phyloP scores from a whole-genome alignment of 2,888 invertebrate species.

The Chymomyza fuscimana region DNA sequence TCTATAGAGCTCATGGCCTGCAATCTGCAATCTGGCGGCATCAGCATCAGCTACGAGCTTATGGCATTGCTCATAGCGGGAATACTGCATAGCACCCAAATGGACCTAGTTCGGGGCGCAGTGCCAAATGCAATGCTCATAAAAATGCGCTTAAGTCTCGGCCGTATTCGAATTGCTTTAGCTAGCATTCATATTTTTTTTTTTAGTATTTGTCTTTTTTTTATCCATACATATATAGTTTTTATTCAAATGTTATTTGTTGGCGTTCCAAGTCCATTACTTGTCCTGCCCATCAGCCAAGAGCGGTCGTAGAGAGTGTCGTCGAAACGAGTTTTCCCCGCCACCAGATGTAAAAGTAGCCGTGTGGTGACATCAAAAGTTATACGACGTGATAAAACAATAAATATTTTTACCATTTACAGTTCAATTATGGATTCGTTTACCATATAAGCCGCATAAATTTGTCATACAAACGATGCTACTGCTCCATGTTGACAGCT shows the following conservation, averaged over 20 bases:
- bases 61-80: constrained; percentile 5
- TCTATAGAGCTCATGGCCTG: constrained; percentile 13
- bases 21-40: constrained; percentile 8
- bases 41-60: background rate
- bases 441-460: constrained; percentile 57
- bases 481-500: constrained; percentile 30
- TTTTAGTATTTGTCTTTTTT: constrained; percentile 37
- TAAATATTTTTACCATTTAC: constrained; percentile 76
- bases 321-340: constrained; percentile 29
- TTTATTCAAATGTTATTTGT: constrained; percentile 51
- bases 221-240: constrained; percentile 48
- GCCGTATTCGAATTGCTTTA: constrained; percentile 7
- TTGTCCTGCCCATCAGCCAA: background rate
- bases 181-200: constrained; percentile 32
- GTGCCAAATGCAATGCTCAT: constrained; percentile 2
- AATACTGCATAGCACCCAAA: background rate
- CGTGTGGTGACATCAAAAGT: constrained; percentile 77
- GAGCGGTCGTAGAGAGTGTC: background rate
- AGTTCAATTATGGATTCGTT: constrained; percentile 68
- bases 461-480: constrained; percentile 41
- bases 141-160: constrained; percentile 21
- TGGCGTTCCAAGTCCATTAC: constrained; percentile 42
- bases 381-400: constrained; percentile 79
- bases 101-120: background rate
- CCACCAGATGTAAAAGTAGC: constrained; percentile 41